Evolutionary conservation across 2,888 invertebrate species (phyloP).

Genomic region (Cryptocephalus moraei): DNA sequence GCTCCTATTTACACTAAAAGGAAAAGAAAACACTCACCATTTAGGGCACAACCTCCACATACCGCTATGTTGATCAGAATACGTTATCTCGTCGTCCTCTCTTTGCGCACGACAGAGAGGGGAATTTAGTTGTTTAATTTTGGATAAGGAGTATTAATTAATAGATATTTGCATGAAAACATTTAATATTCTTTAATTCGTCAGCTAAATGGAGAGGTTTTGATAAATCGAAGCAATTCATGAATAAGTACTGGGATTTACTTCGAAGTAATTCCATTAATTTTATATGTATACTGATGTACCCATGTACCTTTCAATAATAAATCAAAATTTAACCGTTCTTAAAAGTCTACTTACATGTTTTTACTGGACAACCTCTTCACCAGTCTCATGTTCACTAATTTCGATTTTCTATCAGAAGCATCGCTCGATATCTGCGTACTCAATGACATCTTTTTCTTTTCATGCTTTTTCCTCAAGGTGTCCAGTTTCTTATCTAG

Average conservation of each 20-base stretch:
- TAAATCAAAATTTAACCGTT: too few species aligned
- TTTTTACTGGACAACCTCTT: constrained; percentile 69
- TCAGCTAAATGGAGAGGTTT: neutral
- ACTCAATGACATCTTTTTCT: constrained; percentile 53
- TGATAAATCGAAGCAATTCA: too few species aligned
- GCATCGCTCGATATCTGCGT: constrained; percentile 50
- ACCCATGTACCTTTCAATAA: too few species aligned
- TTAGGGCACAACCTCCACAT: constrained; percentile 19
- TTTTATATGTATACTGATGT: too few species aligned
- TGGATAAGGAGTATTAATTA: too few species aligned
- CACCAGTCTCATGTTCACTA: constrained; percentile 64
- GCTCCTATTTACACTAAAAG: constrained; percentile 26
- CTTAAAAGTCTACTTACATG: constrained; percentile 49
- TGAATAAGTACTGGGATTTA: too few species aligned
- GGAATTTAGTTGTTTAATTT: constrained; percentile 5
- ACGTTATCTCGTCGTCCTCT: constrained; percentile 12
- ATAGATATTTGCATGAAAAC: too few species aligned
- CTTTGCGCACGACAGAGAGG: constrained; percentile 7
- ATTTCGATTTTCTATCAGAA: constrained; percentile 57
- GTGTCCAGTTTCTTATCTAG: constrained; percentile 81
- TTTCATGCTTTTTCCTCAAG: constrained; percentile 71
- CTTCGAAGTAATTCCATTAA: too few species aligned
- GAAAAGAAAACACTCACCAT: constrained; percentile 23
- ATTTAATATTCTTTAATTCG: too few species aligned
- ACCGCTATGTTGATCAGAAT: constrained; percentile 18